Evolutionary conservation across 2,113 vertebrate genomes (phyloP), one percentile per base, ranked within the genome.

Genomic region (Oreocharis arfaki): DNA sequence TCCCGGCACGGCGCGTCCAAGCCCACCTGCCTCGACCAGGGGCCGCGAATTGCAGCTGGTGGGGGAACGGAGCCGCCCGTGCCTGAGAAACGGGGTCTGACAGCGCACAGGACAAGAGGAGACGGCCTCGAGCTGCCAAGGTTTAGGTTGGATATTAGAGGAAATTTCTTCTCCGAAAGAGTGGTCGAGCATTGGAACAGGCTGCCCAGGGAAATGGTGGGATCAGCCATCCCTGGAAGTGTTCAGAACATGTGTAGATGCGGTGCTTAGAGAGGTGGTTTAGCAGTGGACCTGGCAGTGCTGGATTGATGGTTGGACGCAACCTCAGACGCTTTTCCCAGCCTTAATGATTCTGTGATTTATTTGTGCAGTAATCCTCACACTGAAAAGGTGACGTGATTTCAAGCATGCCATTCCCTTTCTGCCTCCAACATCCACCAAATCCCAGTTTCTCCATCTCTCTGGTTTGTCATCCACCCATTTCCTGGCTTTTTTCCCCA

Each of bases 1-100:
- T n/a, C 18, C 7, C 6, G 28, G 28, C 59, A 19, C 35, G 4
- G 20, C 4, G 41, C 13, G 60, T 33, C 39, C 21, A 6, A 52
- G 41, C 50, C 26, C 35, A 2, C 35, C 21, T 21, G 6, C 41
- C 2, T 1, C 4, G 0, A 56, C 5, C 13, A 3, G 28, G 26
- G 16, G 14, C 30, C 33, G 7, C 1, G 8, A 46, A 3, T 39
- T 7, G 49, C 63, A 10, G 13, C 39, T 61, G 2, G 0, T 1
- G 6, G 1, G 13, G 12, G 19, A 27, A 8, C 2, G 2, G 37
- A 44, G 59, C 28, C 47, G 15, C n/a, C 1, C 0, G 19, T 17
- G 53, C n/a, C 52, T 4, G 35, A 30, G 21, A 35, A 42, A 11
- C 39, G 10, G 28, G 9, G 17, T 24, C 37, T 20, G 50, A 8